Evolutionary conservation across 1,140 invertebrate species (phyloP).

Genomic region (Penaeus chinensis): DNA sequence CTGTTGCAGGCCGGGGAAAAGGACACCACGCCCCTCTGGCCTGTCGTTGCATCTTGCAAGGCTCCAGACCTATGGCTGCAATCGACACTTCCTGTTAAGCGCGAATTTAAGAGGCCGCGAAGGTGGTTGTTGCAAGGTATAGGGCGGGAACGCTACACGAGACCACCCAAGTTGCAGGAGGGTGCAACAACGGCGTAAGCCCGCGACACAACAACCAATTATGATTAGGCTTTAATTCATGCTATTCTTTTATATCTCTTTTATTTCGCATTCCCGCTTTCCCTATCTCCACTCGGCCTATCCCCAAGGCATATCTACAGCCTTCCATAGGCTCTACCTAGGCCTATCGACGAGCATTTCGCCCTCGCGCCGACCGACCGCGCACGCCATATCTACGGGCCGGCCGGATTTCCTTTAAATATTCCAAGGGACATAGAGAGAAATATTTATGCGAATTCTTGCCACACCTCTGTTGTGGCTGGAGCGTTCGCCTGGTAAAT

Average conservation of each 20-base stretch:
- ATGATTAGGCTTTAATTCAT: slow-evolving; percentile 33
- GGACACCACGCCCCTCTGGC: neutral
- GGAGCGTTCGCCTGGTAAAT: too few relatives aligned
- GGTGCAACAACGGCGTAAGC: slow-evolving; percentile 9
- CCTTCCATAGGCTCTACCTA: too few relatives aligned
- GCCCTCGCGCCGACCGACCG: too few relatives aligned
- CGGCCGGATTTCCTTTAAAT: too few relatives aligned
- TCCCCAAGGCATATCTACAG: too few relatives aligned
- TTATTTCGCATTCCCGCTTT: neutral
- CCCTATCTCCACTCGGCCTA: too few relatives aligned
- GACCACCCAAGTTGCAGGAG: slow-evolving; percentile 42
- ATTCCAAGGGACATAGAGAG: too few relatives aligned
- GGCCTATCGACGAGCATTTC: too few relatives aligned
- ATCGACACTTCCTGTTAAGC: neutral
- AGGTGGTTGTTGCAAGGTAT: slow-evolving; percentile 39
- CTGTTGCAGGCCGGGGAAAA: neutral
- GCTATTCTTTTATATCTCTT: slow-evolving; percentile 33
- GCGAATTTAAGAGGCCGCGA: slow-evolving; percentile 37
- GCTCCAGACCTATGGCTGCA: neutral
- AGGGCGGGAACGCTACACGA: neutral
- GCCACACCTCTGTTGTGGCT: too few relatives aligned
- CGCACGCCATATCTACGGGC: too few relatives aligned
- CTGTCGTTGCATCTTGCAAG: neutral
- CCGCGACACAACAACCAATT: neutral
- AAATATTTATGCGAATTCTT: too few relatives aligned